Base-by-base conservation (phyloP, 2,888 invertebrate species). In the Metellina segmentata region DNA sequence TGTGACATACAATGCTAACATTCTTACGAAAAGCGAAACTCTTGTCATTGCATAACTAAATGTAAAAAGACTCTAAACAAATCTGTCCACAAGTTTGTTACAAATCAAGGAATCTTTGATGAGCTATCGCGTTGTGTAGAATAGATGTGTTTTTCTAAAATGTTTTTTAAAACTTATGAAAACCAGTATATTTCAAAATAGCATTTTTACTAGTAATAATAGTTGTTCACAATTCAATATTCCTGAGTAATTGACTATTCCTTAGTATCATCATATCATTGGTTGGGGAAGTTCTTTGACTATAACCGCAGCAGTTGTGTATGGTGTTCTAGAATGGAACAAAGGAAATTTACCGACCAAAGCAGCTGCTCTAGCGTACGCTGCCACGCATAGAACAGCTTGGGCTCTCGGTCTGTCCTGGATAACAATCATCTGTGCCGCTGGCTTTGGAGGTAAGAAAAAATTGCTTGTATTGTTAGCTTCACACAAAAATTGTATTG, bases 371-470 rank as follows among this genome's bases (percentile, higher is more conserved):
- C 19, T 93, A 13, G 90, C 90, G 13, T 93, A 93, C 34, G 93
- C 93, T 48, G 89, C 93, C 0, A 92, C 92, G 7, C 90, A 90
- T n/a, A 51, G 93, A 20, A 93, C 89, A 4, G 91, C 91, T 11
- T 93, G 93, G 93, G 92, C 92, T 19, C 78, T 93, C 0, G 93
- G 93, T 13, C 53, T 93, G 19, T 85, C 93, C 16, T 93, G 93
- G 93, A 91, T 93, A 34, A 91, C 93, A 7, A 81, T 91, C n/a
- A 88, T 90, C 19, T 93, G 93, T 79, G 90, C 87, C 7, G 81
- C 89, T 20, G 93, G 93, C 49, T 89, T 89, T 61, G 93, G 93
- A 91, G 93, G 93, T 93, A 34, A 70, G 79, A 7, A 13, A 20
- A 20, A 34, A 5, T 20, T 61, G 52, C 8, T 52, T 81, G 0